Evolutionary conservation across 2,797 vertebrate genomes (phyloP).

Genomic region (Siniperca scherzeri): DNA sequence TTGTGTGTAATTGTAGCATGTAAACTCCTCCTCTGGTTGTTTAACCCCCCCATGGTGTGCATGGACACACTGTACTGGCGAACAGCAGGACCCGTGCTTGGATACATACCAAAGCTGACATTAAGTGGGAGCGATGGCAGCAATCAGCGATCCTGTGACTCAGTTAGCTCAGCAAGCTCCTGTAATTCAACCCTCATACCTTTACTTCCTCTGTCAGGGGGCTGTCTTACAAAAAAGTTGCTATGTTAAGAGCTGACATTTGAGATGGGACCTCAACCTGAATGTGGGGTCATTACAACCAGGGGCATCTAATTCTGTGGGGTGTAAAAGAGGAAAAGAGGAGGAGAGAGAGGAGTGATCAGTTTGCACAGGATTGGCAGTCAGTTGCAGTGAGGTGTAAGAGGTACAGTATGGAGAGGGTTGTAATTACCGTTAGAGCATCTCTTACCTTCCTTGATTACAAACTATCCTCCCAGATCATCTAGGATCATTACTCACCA

Average conservation of each 20-base stretch:
- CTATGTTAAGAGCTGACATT: conserved; percentile 79
- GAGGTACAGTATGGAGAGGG: conserved; percentile 33
- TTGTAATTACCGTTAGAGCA: conserved; percentile 74
- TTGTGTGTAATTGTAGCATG: not conserved
- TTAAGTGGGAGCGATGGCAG: conserved; percentile 65
- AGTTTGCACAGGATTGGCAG: conserved; percentile 35
- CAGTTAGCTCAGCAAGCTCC: conserved; percentile 48
- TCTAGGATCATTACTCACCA: conserved; percentile 78
- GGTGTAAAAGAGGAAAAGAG: conserved; percentile 25
- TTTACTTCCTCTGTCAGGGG: conserved; percentile 57
- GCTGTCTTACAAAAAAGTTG: conserved; percentile 38
- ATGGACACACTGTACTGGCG: conserved; percentile 12
- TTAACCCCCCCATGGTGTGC: not conserved
- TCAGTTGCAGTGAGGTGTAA: conserved; percentile 50
- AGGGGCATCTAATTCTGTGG: conserved; percentile 21
- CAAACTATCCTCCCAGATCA: conserved; percentile 70
- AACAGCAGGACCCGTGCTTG: conserved; percentile 55
- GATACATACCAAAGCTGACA: conserved; percentile 65
- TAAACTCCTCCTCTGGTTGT: not conserved
- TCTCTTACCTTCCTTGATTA: conserved; percentile 67
- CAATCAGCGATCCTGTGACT: conserved; percentile 59
- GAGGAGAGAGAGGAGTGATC: conserved; percentile 25
- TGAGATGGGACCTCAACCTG: conserved; percentile 48
- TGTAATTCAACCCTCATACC: conserved; percentile 64
- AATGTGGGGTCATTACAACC: conserved; percentile 46